Conservation (phyloP, 2,797 vertebrate species). For the Furcifer pardalis region DNA sequence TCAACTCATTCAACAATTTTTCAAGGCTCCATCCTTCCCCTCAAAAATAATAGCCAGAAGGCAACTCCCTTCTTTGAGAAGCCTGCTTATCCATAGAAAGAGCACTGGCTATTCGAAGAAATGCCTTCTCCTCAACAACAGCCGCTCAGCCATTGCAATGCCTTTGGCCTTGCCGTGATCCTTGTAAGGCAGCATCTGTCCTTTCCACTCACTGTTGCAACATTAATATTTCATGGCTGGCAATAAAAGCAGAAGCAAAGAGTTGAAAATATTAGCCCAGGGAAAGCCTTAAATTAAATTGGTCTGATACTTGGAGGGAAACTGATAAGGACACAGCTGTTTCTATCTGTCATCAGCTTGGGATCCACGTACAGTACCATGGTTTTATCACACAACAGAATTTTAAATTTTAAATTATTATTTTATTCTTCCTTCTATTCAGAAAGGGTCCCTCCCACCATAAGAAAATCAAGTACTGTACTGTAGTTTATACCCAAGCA, state of each 20-base stretch:
- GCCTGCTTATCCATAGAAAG: background rate
- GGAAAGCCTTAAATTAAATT: slow-evolving; percentile 40
- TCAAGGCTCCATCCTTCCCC: fast-evolving
- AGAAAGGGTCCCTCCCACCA: background rate
- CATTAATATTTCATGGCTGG: slow-evolving; percentile 46
- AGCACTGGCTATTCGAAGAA: fast-evolving
- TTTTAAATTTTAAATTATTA: slow-evolving; percentile 42
- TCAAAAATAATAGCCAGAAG: background rate
- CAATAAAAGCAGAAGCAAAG: slow-evolving; percentile 25
- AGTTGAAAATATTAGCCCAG: slow-evolving; percentile 22
- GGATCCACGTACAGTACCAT: background rate
- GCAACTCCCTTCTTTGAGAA: background rate
- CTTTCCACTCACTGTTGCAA: slow-evolving; percentile 2
- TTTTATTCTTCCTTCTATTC: slow-evolving; percentile 1
- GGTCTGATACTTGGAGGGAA: slow-evolving; percentile 14
- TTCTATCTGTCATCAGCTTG: slow-evolving; percentile 30
- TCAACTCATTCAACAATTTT: background rate
- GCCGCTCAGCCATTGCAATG: background rate
- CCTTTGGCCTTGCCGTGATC: background rate
- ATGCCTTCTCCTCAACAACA: background rate
- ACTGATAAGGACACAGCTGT: slow-evolving; percentile 45
- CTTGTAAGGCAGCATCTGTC: background rate
- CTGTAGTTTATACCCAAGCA: slow-evolving; percentile 49
- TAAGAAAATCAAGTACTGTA: slow-evolving; percentile 42
- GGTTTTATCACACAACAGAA: slow-evolving; percentile 51